Base-by-base conservation (phyloP, 1,140 invertebrate species). In the Procambarus clarkii region DNA sequence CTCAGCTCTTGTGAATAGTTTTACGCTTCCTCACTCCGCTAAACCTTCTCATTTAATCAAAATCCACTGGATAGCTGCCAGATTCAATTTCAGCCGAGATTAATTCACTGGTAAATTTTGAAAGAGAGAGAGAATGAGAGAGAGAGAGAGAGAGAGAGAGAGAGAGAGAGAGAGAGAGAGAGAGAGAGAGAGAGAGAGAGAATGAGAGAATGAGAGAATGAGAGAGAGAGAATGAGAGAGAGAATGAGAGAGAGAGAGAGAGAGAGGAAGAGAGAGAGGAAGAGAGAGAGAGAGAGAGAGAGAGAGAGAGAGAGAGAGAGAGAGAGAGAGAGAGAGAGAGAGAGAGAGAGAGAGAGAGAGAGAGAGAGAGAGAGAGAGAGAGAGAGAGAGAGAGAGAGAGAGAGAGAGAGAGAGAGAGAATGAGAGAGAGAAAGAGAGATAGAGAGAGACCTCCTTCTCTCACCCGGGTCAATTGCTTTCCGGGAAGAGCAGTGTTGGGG, bases 301-400 rank as follows among this genome's bases (percentile, higher is more conserved):
- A 79, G 44, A 79, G 44, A 79, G 21, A 44, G 79, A 54, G 2
- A 54, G 50, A 4, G 50, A 54, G 8, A 13, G 50, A 54, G 2
- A 54, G 5, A 13, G 50, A 80, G 9, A 3, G 34, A 4, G 77
- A 45, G 77, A 21, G 34, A 8, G 15, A 44, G 77, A 34, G 2
- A 44, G 77, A 78, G n/a, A 13, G 34, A 78, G 76, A 44, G 44
- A 79, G 77, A 79, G 77, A 79, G 77, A 79, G 77, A 79, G 77
- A 79, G 77, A 79, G 77, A 79, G 77, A 79, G 44, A 79, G 77
- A 79, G 77, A 79, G 77, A 79, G 77, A 79, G 77, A 69, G 21
- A 18, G 0, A 18, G 18, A 24, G 18, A 76, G 71, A 76, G 34
- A 8, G 9, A 44, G 71, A 18, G 71, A 44, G 18, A 18, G 0